phyloP scores from a whole-genome alignment of 2,888 invertebrate species.

The Bembecia ichneumoniformis region DNA sequence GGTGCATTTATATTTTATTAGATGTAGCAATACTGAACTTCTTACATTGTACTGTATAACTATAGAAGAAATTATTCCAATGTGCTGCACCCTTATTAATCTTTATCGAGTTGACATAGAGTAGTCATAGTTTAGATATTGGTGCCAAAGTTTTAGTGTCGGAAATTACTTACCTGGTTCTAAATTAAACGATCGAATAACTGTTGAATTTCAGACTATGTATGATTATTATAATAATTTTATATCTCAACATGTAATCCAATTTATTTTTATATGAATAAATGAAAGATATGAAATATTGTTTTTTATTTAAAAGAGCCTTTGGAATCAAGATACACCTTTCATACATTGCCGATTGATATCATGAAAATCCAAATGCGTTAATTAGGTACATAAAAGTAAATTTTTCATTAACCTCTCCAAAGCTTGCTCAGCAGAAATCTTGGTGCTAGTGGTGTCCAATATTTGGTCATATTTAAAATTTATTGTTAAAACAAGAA shows the following conservation, averaged over 20 bases:
- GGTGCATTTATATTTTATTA: conserved; percentile 20
- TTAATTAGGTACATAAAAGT: too few species aligned
- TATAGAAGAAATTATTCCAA: not conserved
- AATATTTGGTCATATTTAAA: too few species aligned
- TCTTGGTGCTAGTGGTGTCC: too few species aligned
- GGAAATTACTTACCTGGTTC: not conserved
- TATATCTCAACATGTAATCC: not conserved
- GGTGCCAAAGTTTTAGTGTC: conserved; percentile 51
- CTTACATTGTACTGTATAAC: not conserved
- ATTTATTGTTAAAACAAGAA: too few species aligned
- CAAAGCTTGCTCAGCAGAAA: too few species aligned
- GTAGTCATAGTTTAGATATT: conserved; percentile 29
- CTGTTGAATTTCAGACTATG: not conserved
- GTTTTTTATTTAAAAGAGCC: too few species aligned
- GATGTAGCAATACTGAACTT: not conserved
- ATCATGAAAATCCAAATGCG: too few species aligned
- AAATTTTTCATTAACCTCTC: too few species aligned
- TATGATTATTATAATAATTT: not conserved
- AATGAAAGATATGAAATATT: not conserved
- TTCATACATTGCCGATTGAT: too few species aligned
- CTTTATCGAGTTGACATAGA: conserved; percentile 1
- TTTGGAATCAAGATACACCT: too few species aligned
- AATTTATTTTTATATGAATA: not conserved
- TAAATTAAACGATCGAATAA: conserved; percentile 6
- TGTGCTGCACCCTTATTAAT: not conserved